Conservation (phyloP, 2,888 invertebrate genomes). For the Tipula helvola region DNA sequence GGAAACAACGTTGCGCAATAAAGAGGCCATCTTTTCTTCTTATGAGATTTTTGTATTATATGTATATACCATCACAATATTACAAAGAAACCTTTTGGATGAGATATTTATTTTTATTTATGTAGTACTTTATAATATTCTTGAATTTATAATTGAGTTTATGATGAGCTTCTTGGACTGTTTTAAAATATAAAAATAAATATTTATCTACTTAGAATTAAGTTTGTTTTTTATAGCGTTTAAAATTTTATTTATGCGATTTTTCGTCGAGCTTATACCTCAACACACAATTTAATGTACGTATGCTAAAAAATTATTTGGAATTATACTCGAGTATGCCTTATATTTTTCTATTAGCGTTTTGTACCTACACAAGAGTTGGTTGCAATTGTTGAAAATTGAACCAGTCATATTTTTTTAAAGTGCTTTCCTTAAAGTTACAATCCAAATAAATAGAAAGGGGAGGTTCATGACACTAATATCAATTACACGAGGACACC, state of each 20-base stretch:
- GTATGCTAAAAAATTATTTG: too few species aligned
- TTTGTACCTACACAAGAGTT: too few species aligned
- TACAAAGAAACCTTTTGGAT: background rate
- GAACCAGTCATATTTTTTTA: too few species aligned
- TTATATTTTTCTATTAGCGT: too few species aligned
- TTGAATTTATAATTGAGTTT: background rate
- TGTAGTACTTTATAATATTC: background rate
- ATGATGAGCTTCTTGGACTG: background rate
- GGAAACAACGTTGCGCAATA: background rate
- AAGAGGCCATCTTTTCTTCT: background rate
- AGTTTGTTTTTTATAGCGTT: background rate
- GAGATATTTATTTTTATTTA: background rate
- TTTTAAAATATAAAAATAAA: background rate
- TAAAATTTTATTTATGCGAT: background rate
- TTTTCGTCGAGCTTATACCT: background rate
- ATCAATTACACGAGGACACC: too few species aligned
- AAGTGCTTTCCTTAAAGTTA: too few species aligned
- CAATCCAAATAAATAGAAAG: too few species aligned
- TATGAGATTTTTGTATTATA: background rate
- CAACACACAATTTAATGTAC: background rate
- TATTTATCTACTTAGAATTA: background rate
- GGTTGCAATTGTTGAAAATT: too few species aligned
- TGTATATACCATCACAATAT: background rate
- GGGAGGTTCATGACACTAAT: too few species aligned
- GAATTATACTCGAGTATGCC: too few species aligned